A percentile compares a stretch with the other conserved stretches of the same genome.
phyloP scores from a whole-genome alignment of 2,888 invertebrate genomes.

The Chymomyza caudatula region DNA sequence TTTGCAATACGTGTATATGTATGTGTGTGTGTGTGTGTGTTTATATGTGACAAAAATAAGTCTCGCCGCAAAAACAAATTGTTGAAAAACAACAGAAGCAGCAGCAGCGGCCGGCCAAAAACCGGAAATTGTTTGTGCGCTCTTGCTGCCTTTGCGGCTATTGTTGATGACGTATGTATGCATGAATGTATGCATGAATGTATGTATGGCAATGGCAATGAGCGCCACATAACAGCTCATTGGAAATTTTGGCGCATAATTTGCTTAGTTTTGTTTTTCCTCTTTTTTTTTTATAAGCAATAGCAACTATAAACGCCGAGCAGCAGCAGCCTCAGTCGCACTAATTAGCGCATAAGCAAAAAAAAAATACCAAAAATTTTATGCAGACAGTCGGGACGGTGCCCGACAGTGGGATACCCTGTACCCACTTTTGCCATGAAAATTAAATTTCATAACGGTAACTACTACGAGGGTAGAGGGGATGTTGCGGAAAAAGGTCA shows the following conservation, averaged over 20 bases:
- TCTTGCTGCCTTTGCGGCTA: slow-evolving; percentile 25
- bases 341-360: slow-evolving; percentile 50
- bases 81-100: slow-evolving; percentile 47
- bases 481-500: no score
- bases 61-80: slow-evolving; percentile 57
- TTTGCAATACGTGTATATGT: slow-evolving; percentile 29
- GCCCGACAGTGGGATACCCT: no score
- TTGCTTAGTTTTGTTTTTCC: slow-evolving; percentile 10
- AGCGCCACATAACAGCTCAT: slow-evolving; percentile 22
- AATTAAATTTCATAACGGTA: no score
- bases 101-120: slow-evolving; percentile 45
- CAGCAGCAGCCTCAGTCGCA: slow-evolving; percentile 43
- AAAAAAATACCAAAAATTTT: no score
- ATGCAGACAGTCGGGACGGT: no score
- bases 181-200: background rate
- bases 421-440: no score
- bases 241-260: slow-evolving; percentile 61
- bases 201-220: background rate
- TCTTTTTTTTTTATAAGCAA: background rate
- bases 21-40: background rate
- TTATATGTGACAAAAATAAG: slow-evolving; percentile 61
- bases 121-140: slow-evolving; percentile 69
- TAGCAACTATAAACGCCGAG: background rate
- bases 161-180: slow-evolving; percentile 59
- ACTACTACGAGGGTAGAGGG: no score